These are phyloP conservation scores for Poecilia wingei DNA, from an alignment of 2,797 vertebrate species.

Conservation along the genomic window DNA sequence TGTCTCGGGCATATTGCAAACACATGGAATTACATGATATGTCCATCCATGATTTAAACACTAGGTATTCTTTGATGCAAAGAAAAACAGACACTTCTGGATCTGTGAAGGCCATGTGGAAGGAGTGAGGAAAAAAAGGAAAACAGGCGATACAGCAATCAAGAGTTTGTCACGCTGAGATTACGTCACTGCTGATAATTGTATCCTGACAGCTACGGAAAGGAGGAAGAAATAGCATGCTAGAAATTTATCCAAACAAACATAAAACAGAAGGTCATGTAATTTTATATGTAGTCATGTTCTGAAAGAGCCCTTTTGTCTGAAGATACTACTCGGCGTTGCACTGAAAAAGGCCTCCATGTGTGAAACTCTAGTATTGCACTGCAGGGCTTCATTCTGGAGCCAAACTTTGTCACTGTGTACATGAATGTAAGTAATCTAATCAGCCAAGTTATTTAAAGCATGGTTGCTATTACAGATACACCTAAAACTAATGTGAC, in stretches of 20 bases:
- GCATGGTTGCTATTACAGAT: constrained; percentile 34
- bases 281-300: constrained; percentile 23
- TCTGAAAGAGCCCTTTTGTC: constrained; percentile 35
- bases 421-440: constrained; percentile 34
- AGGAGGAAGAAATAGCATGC: constrained; percentile 12
- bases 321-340: constrained; percentile 22
- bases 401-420: constrained; percentile 26
- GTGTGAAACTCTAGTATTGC: constrained; percentile 35
- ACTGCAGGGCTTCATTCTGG: constrained; percentile 23
- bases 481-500: constrained; percentile 23
- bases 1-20: constrained; percentile 78
- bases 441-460: constrained; percentile 40
- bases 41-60: constrained; percentile 77
- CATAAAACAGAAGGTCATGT: constrained; percentile 19
- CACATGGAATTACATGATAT: constrained; percentile 79
- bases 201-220: constrained; percentile 36
- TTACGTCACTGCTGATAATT: constrained; percentile 46
- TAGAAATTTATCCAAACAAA: constrained; percentile 29
- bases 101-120: constrained; percentile 66
- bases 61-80: constrained; percentile 71
- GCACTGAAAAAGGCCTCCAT: constrained; percentile 33
- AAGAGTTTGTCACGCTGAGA: constrained; percentile 48
- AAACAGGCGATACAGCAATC: constrained; percentile 44
- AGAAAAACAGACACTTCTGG: constrained; percentile 60
- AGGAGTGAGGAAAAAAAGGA: constrained; percentile 40